Conservation (phyloP, 2,888 invertebrate genomes). For the Rapana venosa region DNA sequence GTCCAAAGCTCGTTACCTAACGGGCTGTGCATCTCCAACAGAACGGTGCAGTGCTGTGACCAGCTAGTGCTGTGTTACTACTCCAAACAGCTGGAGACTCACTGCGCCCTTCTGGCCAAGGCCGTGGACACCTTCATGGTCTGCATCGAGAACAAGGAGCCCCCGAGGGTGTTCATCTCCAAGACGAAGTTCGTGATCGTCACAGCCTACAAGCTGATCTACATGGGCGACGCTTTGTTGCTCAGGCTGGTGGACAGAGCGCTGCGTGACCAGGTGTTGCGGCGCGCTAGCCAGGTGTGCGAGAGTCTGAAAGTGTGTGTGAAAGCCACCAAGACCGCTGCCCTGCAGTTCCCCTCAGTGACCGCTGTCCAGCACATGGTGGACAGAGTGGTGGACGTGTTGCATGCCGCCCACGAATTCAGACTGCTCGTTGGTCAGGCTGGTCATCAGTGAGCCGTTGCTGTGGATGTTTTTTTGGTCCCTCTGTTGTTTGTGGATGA, state of each 20-base stretch:
- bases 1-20: not conserved
- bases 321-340: constrained; percentile 92
- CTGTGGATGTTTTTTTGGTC: not conserved
- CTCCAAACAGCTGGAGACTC: constrained; percentile 90
- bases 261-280: constrained; percentile 82
- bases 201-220: constrained; percentile 94
- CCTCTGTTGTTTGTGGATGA: not conserved
- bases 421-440: constrained; percentile 80
- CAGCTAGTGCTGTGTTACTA: constrained; percentile 91
- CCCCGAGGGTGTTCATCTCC: constrained; percentile 93
- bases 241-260: constrained; percentile 88
- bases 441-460: not conserved
- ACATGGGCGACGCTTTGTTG: constrained; percentile 95
- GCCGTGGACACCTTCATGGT: constrained; percentile 95
- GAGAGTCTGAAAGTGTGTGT: constrained; percentile 84
- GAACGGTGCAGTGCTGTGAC: constrained; percentile 83
- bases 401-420: constrained; percentile 89
- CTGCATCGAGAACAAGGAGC: constrained; percentile 94
- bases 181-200: constrained; percentile 96
- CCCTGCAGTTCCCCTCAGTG: constrained; percentile 93
- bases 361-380: constrained; percentile 95
- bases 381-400: constrained; percentile 91
- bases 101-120: constrained; percentile 87
- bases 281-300: constrained; percentile 74
- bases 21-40: not conserved